Base-by-base conservation (phyloP, 1,140 invertebrate species). In the Thaumetopoea pityocampa region DNA sequence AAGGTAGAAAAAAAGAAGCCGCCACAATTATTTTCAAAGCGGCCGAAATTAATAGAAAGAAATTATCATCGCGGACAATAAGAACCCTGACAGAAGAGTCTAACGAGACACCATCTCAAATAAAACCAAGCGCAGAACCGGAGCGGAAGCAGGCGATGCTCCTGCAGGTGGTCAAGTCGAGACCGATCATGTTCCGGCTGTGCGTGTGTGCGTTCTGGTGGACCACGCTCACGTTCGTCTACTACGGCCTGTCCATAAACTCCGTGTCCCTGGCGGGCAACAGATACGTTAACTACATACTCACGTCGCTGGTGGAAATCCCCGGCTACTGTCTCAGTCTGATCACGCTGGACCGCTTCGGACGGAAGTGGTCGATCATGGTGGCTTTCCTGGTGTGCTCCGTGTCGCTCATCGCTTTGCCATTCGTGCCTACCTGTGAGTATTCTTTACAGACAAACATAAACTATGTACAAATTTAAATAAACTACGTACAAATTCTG, bases 191-290 rank as follows among this genome's bases (percentile, higher is more conserved):
- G 60, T 80, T 88, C 45, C 85, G 91, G 6, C 71, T 93, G 14
- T 69, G 88, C 1, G 88, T 90, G 9, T 90, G 91, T 44, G 90
- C 88, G 4, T 89, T 92, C 61, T 93, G 88, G 83, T 94, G 90
- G 92, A 87, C 92, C 6, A 90, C 91, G 0, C 89, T 90, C 48
- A 90, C 91, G 0, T 91, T 95, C 49, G 89, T 94, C 3, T 96
- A 94, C 67, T 96, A 92, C 54, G 92, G 90, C 1, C 56, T 92
- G 20, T 52, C 50, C 12, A 52, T 52, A 16, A 52, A 52, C 33
- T 52, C 50, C 4, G 50, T 52, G 27, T 42, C 50, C 3, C 22
- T 52, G 18, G 43, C 86, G 8, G 90, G 91, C 2, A 88, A 91
- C 60, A 87, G 85, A 30, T 89, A 89, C 56, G 50, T 84, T n/a